phyloP scores from a whole-genome alignment of 92 coral and sea anemone species.

The Palythoa grandiflora region DNA sequence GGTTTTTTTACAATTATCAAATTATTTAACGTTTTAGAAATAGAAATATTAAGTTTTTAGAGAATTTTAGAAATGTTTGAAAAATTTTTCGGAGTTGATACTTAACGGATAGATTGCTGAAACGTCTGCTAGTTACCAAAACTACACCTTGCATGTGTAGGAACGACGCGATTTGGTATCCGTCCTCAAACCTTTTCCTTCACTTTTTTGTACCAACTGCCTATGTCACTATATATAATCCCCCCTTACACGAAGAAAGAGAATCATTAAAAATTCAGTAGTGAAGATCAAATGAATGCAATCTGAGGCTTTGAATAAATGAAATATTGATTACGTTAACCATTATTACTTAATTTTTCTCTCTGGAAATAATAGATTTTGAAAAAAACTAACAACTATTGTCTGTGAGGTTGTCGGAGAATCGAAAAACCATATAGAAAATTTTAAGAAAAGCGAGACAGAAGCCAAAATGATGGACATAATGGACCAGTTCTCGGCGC shows the following conservation, averaged over 20 bases:
- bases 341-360: neutral
- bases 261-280: neutral
- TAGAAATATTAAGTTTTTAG: too few species aligned
- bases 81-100: too few species aligned
- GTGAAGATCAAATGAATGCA: neutral
- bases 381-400: neutral
- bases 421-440: neutral
- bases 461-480: conserved; percentile 80
- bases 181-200: too few species aligned
- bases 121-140: too few species aligned
- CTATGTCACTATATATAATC: too few species aligned
- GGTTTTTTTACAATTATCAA: too few species aligned
- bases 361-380: neutral
- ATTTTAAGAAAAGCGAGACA: neutral
- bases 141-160: too few species aligned
- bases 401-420: neutral
- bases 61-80: too few species aligned
- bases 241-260: neutral
- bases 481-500: conserved; percentile 80
- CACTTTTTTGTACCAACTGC: too few species aligned
- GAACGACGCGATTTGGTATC: too few species aligned
- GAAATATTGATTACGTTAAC: conserved; percentile 32
- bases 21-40: too few species aligned
- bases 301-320: neutral
- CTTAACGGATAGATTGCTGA: too few species aligned